Base-by-base conservation (phyloP, 2,888 invertebrate species). In the Drosophila maculinotata region DNA sequence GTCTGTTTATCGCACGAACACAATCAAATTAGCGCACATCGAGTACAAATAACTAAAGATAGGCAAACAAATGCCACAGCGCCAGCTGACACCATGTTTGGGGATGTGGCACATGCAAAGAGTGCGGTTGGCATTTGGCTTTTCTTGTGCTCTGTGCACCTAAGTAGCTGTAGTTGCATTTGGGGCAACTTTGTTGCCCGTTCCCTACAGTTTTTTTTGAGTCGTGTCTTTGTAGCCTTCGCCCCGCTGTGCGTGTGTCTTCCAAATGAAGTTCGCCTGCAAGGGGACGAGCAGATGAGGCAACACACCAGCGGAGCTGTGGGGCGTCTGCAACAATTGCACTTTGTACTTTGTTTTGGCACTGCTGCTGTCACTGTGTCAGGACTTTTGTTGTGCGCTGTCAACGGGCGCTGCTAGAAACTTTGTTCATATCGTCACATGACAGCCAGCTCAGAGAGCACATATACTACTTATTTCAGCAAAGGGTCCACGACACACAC, bases 1-100 rank as follows among this genome's bases (percentile, higher is more conserved):
- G 66, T 56, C 81, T 81, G 69, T 76, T 88, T 85, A 85, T 85
- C 84, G 65, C 87, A 80, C 80, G 87, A 83, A 86, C 87, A 80
- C 80, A 88, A 85, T 85, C 84, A 85, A 85, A 85, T 85, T 85
- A 82, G 88, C 87, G 87, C 84, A 83, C 84, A 86, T 78, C 72
- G 87, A 86, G 82, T 82, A 73, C 87, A 87, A 87, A 87, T 87
- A 76, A 72, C 74, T 72, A 52, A 69, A 78, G 85, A 87, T 81
- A 87, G 81, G 45, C 72, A 69, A 81, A 76, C 73, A 78, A 76
- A 62, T 73, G 62, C 58, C 60, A 66, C 59, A 47, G 30, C 33
- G 35, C 60, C 71, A 69, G 66, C 68, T 69, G 79, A 63, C 60
- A 57, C 62, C 38, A 20, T 4, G 25, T 5, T 10, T 3, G 12